phyloP scores from a whole-genome alignment of 1,140 invertebrate species.

The Goniozus legneri region DNA sequence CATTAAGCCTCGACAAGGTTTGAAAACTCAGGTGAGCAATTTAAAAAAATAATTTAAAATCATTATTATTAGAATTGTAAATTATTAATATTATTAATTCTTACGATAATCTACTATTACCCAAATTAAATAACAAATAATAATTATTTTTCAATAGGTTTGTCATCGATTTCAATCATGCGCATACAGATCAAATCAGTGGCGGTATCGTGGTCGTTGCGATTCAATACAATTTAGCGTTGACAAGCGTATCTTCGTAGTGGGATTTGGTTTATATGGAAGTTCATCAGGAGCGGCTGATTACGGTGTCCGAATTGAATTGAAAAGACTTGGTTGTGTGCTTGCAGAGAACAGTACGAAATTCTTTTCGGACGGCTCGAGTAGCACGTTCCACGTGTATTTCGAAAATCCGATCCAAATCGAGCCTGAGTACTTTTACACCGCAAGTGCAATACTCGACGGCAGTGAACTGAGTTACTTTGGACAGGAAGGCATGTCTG shows the following conservation, averaged over 20 bases:
- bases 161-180: slow-evolving; percentile 94
- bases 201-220: slow-evolving; percentile 87
- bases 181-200: slow-evolving; percentile 93
- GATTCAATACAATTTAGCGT: slow-evolving; percentile 93
- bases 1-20: slow-evolving; percentile 74
- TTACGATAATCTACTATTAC: neutral
- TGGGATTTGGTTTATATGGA: slow-evolving; percentile 88
- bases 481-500: slow-evolving; percentile 91
- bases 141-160: slow-evolving; percentile 58
- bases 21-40: slow-evolving; percentile 76
- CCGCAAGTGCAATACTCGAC: slow-evolving; percentile 84
- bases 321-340: slow-evolving; percentile 80
- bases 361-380: slow-evolving; percentile 91
- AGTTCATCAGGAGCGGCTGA: slow-evolving; percentile 88
- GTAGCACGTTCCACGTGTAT: slow-evolving; percentile 90
- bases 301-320: slow-evolving; percentile 86
- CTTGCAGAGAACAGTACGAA: slow-evolving; percentile 86
- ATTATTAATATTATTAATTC: neutral
- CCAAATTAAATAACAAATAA: neutral
- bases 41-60: too few species aligned
- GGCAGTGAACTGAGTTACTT: slow-evolving; percentile 91
- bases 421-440: slow-evolving; percentile 87
- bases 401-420: slow-evolving; percentile 91
- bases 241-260: slow-evolving; percentile 87
- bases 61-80: too few species aligned